Evolutionary conservation across 1,140 invertebrate species (phyloP), one percentile per base, ranked within the genome.

Genomic region (Cotesia typhae): DNA sequence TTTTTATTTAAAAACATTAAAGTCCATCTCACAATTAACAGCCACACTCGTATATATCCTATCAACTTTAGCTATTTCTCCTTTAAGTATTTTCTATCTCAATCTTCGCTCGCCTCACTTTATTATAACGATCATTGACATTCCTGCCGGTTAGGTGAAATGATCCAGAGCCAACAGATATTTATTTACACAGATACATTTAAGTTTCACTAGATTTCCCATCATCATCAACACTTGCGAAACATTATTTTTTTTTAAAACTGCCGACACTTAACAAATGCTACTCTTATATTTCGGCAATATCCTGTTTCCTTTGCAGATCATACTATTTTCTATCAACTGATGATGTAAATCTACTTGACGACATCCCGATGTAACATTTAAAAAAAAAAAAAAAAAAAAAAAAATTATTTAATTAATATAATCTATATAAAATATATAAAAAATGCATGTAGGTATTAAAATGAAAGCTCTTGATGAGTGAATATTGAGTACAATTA

Each of bases 121-220:
- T 51, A 51, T 38, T 51, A 53, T 36, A 35, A 28, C 55, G 63
- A 71, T 71, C 51, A 71, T 71, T 71, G 70, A 71, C 61, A 71
- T 71, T 71, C 70, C 63, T 71, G 51, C 47, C 60, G 60, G 36
- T 14, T 35, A n/a, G 52, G 70, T 71, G 63, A 71, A 71, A 71
- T 71, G 70, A 71, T 67, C 70, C 70, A 53, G 14, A 65, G 70
- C 61, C 51, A 35, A 55, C 60, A 37, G 35, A 59, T 59, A 47
- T 10, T 7, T 47, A 47, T 47, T 7, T 47, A 6, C 5, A 47
- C 5, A 47, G 4, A 47, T 47, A 47, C 68, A 70, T 59, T 70
- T 70, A 70, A 71, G 63, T 71, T 71, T 71, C 70, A 66, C 70
- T 52, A 64, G 60, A 65, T 65, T 71, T 57, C 63, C 63, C 53